phyloP scores from a whole-genome alignment of 2,888 invertebrate species.

The Mimachlamys varia region DNA sequence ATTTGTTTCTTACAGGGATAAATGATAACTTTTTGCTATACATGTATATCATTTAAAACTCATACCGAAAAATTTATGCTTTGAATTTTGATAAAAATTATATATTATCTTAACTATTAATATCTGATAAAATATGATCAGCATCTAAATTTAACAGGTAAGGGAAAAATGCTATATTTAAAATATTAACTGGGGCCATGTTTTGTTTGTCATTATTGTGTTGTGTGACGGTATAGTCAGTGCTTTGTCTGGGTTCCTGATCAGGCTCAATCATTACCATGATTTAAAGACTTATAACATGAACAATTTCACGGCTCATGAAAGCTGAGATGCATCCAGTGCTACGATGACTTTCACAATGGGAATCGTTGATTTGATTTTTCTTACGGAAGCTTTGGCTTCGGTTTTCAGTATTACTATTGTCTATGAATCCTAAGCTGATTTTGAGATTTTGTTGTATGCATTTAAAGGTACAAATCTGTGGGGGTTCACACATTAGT shows the following conservation, averaged over 20 bases:
- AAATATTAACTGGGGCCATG: not conserved
- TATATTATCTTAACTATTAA: too few species aligned
- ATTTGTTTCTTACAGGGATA: too few species aligned
- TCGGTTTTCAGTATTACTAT: not conserved
- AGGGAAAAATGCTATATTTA: not conserved
- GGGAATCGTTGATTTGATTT: not conserved
- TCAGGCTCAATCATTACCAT: not conserved
- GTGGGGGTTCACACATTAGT: constrained; percentile 6
- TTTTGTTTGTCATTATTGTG: not conserved
- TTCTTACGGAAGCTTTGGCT: not conserved
- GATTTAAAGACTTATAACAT: not conserved
- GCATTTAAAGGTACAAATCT: not conserved
- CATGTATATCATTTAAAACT: too few species aligned
- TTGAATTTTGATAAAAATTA: too few species aligned
- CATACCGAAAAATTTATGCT: too few species aligned
- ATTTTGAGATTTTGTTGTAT: not conserved
- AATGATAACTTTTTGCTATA: too few species aligned
- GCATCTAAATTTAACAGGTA: not conserved
- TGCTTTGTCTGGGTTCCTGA: not conserved
- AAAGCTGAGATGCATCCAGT: not conserved
- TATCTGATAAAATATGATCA: not conserved
- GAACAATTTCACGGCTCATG: not conserved
- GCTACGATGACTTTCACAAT: not conserved
- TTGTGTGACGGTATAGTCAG: not conserved
- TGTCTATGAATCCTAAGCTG: not conserved